Percentiles rank a stretch among this genome's conserved stretches.
phyloP scores from a whole-genome alignment of 2,888 invertebrate genomes.

The Callimorpha dominula region DNA sequence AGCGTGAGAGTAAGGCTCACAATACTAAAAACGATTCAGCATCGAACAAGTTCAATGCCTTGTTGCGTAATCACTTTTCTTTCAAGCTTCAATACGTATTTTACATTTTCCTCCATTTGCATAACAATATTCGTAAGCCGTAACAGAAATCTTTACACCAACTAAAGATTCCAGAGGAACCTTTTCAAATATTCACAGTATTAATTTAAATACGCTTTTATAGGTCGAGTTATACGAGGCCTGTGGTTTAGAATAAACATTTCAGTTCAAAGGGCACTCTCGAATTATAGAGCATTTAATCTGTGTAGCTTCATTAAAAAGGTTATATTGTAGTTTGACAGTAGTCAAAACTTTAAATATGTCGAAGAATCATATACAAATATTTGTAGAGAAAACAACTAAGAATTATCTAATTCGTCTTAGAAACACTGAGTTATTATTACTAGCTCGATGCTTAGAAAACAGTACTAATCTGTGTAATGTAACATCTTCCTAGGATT shows the following conservation, averaged over 20 bases:
- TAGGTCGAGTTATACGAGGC: background rate
- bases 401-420: too few relatives aligned
- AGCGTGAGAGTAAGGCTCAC: too few relatives aligned
- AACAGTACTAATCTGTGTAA: background rate
- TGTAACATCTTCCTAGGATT: background rate
- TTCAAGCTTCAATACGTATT: background rate
- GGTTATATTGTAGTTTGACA: too few relatives aligned
- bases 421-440: too few relatives aligned
- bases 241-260: conserved; percentile 12
- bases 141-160: conserved; percentile 1
- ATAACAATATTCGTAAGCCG: background rate
- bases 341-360: too few relatives aligned
- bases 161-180: background rate
- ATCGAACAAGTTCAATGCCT: too few relatives aligned
- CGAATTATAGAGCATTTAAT: background rate
- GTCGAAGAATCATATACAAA: too few relatives aligned
- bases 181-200: background rate
- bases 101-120: background rate
- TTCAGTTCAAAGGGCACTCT: background rate
- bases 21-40: too few relatives aligned
- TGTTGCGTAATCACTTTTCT: background rate
- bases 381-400: too few relatives aligned
- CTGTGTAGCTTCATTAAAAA: background rate
- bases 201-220: conserved; percentile 7
- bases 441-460: background rate